Evolutionary conservation across 53 echinoderm and acorn worm genomes (phyloP), one percentile per base, ranked within the genome.

Genomic region (Temnopleurus reevesii): DNA sequence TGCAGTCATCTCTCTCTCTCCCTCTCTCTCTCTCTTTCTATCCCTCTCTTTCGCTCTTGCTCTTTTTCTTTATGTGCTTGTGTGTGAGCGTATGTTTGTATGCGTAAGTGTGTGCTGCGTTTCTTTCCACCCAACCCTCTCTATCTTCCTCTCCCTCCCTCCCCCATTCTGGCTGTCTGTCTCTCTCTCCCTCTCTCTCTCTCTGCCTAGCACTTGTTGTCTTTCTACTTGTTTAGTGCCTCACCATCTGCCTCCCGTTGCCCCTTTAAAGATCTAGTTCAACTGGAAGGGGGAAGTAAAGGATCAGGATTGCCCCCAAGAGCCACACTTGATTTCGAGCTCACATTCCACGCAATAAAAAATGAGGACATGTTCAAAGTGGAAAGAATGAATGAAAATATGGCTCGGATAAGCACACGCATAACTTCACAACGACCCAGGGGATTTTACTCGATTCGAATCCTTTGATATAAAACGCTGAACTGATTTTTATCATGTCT

Each of bases 401-500:
- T 1, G 25, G 4, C 28, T 29, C 18, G 41, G 47, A 24, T 15
- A 44, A 49, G 41, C 46, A 47, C 12, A 49, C 15, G 4, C 12
- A 77, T 26, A 38, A 41, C 27, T 27, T 47, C 29, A 15, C 49
- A 28, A 46, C 79, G 27, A 13, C 79, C 49, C 49, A 26, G 47
- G 27, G 47, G 49, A 5, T 77, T 15, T 27, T 46, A 4, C 79
- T 77, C 19, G 46, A 29, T 49, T 49, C 49, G 26, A 47, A 8
- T 49, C 79, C 79, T 77, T 49, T 46, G 28, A 77, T 13, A 51
- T 51, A n/a, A 66, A 66, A 66, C 41, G 36, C 38, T 7, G 66
- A 38, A n/a, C 79, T 77, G 46, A 46, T 77, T 77, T 77, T 38
- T 45, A 77, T 77, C 79, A 77, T 49, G 8, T 77, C 79, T 77